Percentiles rank a stretch among this genome's conserved stretches.
These are phyloP conservation scores for Vulpes vulpes DNA, from an alignment of 2,113 vertebrate species.

Conservation along the genomic window DNA sequence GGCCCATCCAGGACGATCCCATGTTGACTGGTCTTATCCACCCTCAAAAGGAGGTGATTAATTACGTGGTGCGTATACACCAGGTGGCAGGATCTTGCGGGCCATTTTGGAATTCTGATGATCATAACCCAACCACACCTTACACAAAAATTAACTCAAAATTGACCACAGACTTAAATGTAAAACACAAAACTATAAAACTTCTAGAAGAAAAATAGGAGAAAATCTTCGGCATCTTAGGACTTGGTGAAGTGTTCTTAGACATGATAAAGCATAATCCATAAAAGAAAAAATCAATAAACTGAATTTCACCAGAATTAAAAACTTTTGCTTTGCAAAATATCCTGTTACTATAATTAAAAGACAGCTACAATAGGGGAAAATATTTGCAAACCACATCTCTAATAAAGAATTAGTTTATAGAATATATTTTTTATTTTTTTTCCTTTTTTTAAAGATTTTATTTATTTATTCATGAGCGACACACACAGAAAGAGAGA, in stretches of 20 bases:
- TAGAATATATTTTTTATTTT: background rate
- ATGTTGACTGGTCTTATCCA: background rate
- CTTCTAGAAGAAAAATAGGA: background rate
- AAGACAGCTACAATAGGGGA: background rate
- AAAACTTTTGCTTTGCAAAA: constrained; percentile 33
- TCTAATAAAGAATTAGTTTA: constrained; percentile 9
- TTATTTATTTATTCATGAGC: too few relatives aligned
- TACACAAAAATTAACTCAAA: constrained; percentile 1
- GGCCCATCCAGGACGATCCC: background rate
- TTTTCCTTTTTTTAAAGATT: too few relatives aligned
- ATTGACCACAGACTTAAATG: constrained; percentile 25
- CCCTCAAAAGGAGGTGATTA: background rate
- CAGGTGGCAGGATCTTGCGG: background rate
- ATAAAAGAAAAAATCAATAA: constrained; percentile 7
- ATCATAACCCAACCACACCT: background rate
- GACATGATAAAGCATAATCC: background rate
- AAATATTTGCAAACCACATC: background rate
- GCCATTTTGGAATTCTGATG: background rate
- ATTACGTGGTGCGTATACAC: background rate
- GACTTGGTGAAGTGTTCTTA: background rate
- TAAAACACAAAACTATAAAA: constrained; percentile 14
- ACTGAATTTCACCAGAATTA: constrained; percentile 1
- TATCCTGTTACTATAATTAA: constrained; percentile 15
- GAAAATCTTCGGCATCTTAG: background rate
- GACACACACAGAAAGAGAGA: too few relatives aligned